Evolutionary conservation across 2,888 invertebrate species (phyloP).

Genomic region (Eristalis tenax): DNA sequence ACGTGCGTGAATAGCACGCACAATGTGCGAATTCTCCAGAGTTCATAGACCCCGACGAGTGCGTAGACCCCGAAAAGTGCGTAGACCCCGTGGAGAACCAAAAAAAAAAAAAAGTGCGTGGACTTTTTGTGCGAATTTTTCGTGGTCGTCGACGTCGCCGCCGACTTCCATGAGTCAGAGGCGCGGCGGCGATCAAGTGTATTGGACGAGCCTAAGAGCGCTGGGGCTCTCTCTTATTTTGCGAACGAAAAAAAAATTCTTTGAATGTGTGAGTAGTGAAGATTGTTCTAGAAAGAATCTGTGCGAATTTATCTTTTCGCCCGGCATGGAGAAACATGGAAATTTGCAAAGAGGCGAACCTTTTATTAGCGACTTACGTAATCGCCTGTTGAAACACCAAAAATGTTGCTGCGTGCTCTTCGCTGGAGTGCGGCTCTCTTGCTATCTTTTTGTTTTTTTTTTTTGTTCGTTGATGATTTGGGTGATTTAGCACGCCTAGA

Average conservation of each 20-base stretch:
- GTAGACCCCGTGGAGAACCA: constrained; percentile 47
- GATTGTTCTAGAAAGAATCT: background rate
- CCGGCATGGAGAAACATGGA: background rate
- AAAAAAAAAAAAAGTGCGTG: constrained; percentile 26
- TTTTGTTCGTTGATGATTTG: background rate
- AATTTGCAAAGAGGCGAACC: constrained; percentile 19
- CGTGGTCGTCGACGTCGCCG: constrained; percentile 16
- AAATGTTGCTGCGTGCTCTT: background rate
- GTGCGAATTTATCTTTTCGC: background rate
- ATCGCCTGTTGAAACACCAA: constrained; percentile 21
- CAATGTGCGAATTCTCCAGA: constrained; percentile 39
- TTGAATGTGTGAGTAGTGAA: background rate
- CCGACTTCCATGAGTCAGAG: background rate
- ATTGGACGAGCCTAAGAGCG: background rate
- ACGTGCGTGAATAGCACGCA: constrained; percentile 34
- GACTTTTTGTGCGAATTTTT: constrained; percentile 33
- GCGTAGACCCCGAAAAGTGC: constrained; percentile 67
- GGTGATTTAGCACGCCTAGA: constrained; percentile 23
- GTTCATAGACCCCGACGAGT: constrained; percentile 34
- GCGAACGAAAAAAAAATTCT: too few species aligned
- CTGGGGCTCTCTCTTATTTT: background rate
- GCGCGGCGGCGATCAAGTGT: background rate
- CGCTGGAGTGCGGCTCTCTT: constrained; percentile 7
- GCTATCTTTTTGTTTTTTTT: background rate
- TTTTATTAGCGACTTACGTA: constrained; percentile 46